Evolutionary conservation across 2,797 vertebrate species (phyloP), one percentile per base, ranked within the genome.

Genomic region (Cichlasoma orientale): DNA sequence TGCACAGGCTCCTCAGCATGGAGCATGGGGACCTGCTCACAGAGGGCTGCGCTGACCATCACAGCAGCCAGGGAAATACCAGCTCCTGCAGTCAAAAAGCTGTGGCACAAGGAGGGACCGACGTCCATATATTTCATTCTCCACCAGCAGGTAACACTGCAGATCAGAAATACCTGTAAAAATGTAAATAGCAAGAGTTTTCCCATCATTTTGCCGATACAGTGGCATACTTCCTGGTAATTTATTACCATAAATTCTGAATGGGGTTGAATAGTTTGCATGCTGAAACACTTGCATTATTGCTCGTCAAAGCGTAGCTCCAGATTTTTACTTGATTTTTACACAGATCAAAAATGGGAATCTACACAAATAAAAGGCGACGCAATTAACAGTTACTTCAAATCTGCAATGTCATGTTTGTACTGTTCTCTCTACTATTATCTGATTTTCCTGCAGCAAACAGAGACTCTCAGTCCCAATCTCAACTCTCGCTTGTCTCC

Each of bases 21-120:
- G 97, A 98, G 29, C 96, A 99, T 74, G 97, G 97, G 79, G 96
- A 93, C 38, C 92, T 98, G 77, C 95, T 97, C 74, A 95, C 96
- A 7, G 96, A 97, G 84, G 96, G 96, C 83, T 93, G 95, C 52
- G 92, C 91, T 56, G 96, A 96, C 29, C 96, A 94, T 1, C 90
- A 93, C 54, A 91, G 93, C 7, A 93, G 95, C 83, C 94, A 92
- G 16, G 95, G 93, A 50, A 95, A 93, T 38, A 89, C 95, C 33
- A 95, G 92, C 90, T 95, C 95, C 0, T 95, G 93, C 23, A 94
- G 94, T 84, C 95, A 92, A 74, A 96, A 94, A 0, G 94, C 93
- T 76, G 94, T 94, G 91, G 93, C 93, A 81, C 96, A 94, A 0
- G 89, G 91, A 73, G 95, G 86, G 73, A 88, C 92, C 0, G 96